Conservation (phyloP, 2,113 vertebrate genomes). For the Phylloscopus whistleri region DNA sequence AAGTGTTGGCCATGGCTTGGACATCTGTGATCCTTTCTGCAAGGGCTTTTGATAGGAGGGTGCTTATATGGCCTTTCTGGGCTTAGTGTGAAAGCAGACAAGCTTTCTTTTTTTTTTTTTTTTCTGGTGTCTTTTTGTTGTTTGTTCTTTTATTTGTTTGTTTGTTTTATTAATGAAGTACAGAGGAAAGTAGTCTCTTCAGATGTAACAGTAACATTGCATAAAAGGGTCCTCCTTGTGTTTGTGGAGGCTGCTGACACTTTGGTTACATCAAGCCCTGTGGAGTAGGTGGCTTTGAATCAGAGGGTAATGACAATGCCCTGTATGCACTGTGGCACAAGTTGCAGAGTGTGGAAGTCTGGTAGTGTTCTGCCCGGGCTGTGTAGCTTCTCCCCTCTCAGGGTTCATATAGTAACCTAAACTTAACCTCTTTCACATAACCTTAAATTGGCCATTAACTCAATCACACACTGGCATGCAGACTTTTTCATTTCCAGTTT, state of each 20-base stretch:
- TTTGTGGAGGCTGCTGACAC: neutral
- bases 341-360: neutral
- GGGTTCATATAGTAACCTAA: neutral
- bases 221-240: neutral
- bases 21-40: neutral
- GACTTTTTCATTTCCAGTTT: neutral
- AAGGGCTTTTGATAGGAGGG: neutral
- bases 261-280: neutral
- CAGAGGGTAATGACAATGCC: neutral
- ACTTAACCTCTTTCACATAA: neutral
- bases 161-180: neutral
- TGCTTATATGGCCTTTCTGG: neutral
- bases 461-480: rapidly evolving
- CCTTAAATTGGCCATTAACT: neutral
- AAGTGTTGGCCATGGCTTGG: neutral
- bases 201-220: neutral
- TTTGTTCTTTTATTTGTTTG: neutral
- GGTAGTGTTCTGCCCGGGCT: neutral
- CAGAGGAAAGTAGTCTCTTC: neutral
- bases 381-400: neutral
- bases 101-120: neutral
- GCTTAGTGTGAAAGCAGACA: neutral
- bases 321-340: neutral
- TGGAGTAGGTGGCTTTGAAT: neutral
- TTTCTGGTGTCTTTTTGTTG: neutral